Percentiles rank a stretch among this genome's conserved stretches.
Evolutionary conservation across 2,113 vertebrate genomes (phyloP).

Genomic region (Cyphomyrus plagiostoma): DNA sequence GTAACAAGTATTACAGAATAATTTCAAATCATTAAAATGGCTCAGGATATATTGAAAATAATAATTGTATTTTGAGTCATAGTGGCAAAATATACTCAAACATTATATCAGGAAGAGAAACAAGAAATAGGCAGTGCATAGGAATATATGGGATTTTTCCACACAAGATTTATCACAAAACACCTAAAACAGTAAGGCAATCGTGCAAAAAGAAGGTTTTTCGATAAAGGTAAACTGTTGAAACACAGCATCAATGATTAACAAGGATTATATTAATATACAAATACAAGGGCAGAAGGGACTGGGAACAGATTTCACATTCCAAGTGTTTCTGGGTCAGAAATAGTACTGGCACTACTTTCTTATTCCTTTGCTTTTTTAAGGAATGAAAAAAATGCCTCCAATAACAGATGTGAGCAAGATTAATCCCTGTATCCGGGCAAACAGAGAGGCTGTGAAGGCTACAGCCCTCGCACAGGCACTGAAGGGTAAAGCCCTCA

Average conservation of each 20-base stretch:
- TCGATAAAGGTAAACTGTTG: background rate
- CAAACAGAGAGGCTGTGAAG: background rate
- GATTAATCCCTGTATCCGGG: background rate
- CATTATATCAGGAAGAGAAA: background rate
- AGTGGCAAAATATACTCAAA: background rate
- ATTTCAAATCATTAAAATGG: background rate
- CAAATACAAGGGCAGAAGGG: background rate
- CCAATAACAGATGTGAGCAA: background rate
- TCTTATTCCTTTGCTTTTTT: background rate
- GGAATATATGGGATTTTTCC: background rate
- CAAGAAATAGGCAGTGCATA: background rate
- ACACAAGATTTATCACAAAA: background rate
- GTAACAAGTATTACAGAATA: background rate
- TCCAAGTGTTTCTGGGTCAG: background rate
- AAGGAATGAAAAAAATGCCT: background rate
- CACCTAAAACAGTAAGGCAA: background rate
- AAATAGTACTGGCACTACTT: background rate
- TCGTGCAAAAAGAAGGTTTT: background rate
- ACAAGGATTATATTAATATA: background rate
- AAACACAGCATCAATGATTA: background rate
- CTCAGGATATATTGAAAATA: background rate
- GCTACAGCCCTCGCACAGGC: background rate
- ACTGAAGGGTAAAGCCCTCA: background rate
- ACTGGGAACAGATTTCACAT: background rate
- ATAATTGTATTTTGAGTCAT: background rate